These are phyloP conservation scores for Pachyrhynchus sulphureomaculatus DNA, from an alignment of 1,140 invertebrate genomes.

Conservation along the genomic window DNA sequence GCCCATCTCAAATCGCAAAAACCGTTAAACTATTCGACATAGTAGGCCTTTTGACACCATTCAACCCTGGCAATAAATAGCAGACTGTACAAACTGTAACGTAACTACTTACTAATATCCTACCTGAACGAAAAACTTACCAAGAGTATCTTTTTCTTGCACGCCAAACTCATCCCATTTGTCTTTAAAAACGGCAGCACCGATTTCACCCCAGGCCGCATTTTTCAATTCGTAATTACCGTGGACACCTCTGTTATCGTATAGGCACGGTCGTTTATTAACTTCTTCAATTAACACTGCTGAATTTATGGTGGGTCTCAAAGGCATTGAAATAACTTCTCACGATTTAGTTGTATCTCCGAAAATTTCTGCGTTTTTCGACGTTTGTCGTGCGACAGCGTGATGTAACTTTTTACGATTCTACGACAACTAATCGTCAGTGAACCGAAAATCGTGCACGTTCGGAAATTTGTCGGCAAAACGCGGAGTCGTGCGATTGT, in stretches of 20 bases:
- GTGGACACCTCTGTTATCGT: constrained; percentile 22
- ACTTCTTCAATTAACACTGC: constrained; percentile 36
- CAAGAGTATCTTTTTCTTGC: constrained; percentile 31
- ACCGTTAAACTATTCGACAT: too few relatives aligned
- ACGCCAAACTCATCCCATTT: constrained; percentile 16
- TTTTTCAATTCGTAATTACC: constrained; percentile 28
- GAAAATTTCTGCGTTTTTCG: neutral
- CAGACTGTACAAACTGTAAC: too few relatives aligned
- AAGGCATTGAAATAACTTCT: neutral
- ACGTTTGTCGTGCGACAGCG: constrained; percentile 17
- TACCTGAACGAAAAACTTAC: constrained; percentile 28
- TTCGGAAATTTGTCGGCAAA: neutral
- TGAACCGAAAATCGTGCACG: neutral
- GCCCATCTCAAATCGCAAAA: too few relatives aligned
- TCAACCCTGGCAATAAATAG: too few relatives aligned
- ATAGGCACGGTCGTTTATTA: constrained; percentile 37
- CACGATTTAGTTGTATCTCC: neutral
- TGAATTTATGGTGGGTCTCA: constrained; percentile 19
- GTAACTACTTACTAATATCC: too few relatives aligned
- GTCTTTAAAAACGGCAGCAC: constrained; percentile 27
- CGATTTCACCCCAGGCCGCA: constrained; percentile 36
- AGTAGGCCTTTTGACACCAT: too few relatives aligned
- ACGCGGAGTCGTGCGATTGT: neutral
- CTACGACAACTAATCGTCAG: neutral
- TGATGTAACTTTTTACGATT: neutral